Base-by-base conservation (phyloP, 2,797 vertebrate genomes). In the Semotilus atromaculatus region DNA sequence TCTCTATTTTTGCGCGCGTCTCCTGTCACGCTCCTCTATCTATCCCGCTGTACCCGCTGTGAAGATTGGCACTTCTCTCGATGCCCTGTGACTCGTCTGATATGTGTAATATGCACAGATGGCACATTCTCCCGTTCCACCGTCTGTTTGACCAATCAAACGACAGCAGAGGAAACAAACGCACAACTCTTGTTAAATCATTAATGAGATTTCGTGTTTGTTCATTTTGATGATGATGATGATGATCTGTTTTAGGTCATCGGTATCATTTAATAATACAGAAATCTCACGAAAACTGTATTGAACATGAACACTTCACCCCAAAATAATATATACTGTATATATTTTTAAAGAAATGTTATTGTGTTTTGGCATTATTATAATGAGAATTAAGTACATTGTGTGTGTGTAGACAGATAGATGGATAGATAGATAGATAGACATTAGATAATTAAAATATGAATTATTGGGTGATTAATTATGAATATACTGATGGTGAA, bases 41-140 rank as follows among this genome's bases (percentile, higher is more conserved):
- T 60, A 5, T n/a, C 60, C 3, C n/a, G n/a, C n/a, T n/a, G n/a
- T n/a, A n/a, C n/a, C n/a, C n/a, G 60, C 13, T 62, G 58, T 60
- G 11, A 6, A 13, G n/a, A 26, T 5, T 29, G 58, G 58, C 58
- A 16, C 60, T 62, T 29, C 60, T 16, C 26, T 62, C 2, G 6
- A 7, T 31, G 60, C 60, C 60, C 26, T 31, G 60, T 64, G 60
- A 31, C 60, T 64, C 60, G 26, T 64, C 60, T 64, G 60, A 64
- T 86, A 91, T 91, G 88, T 86, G 82, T 76, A 89, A 89, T 92
- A 94, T 93, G 90, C 85, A 81, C 66, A 86, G 62, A 72, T 82
- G 86, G 71, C 58, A 48, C 82, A 82, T 85, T 84, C 26, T 73
- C 36, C 19, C 60, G 26, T 31, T 64, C 60, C 60, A 3, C 60